These are phyloP conservation scores for Villa cingulata DNA, from an alignment of 2,888 invertebrate genomes.

Conservation along the genomic window DNA sequence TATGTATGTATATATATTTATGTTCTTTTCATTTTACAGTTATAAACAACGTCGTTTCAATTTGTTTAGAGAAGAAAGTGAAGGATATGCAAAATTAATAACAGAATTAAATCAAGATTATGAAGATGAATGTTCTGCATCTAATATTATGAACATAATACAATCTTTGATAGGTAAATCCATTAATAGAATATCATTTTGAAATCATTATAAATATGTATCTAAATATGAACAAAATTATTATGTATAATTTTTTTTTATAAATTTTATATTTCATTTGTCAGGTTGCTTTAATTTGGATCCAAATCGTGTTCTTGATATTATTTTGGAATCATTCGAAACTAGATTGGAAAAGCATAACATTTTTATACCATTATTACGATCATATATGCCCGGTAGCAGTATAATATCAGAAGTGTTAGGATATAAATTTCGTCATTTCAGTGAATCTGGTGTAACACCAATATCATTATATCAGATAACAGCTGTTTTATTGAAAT, in stretches of 20 bases:
- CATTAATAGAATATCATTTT: background rate
- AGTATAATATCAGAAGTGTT: slow-evolving; percentile 85
- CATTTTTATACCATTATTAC: slow-evolving; percentile 74
- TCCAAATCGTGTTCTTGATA: slow-evolving; percentile 92
- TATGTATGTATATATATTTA: too few relatives aligned
- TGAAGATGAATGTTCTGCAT: slow-evolving; percentile 48
- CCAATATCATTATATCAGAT: slow-evolving; percentile 78
- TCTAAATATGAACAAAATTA: too few relatives aligned
- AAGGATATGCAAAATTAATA: slow-evolving; percentile 94
- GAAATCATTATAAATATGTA: background rate
- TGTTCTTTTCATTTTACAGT: slow-evolving; percentile 51
- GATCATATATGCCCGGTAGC: slow-evolving; percentile 77
- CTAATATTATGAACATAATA: slow-evolving; percentile 69
- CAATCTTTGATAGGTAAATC: slow-evolving; percentile 80
- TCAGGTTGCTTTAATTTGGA: slow-evolving; percentile 97
- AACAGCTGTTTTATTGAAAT: slow-evolving; percentile 78
- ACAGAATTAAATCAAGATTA: slow-evolving; percentile 83
- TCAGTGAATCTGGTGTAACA: slow-evolving; percentile 44
- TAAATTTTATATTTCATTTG: slow-evolving; percentile 25
- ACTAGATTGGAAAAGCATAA: slow-evolving; percentile 62
- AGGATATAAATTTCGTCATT: slow-evolving; percentile 78
- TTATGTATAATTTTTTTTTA: background rate
- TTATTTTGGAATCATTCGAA: slow-evolving; percentile 94
- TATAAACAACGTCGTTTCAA: slow-evolving; percentile 99
- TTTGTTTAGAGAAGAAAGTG: slow-evolving; percentile 94